A percentile compares a stretch with the other conserved stretches of the same genome.
Conservation (phyloP, 2,797 vertebrate genomes). For the Enteromius afrohamiltoni region DNA sequence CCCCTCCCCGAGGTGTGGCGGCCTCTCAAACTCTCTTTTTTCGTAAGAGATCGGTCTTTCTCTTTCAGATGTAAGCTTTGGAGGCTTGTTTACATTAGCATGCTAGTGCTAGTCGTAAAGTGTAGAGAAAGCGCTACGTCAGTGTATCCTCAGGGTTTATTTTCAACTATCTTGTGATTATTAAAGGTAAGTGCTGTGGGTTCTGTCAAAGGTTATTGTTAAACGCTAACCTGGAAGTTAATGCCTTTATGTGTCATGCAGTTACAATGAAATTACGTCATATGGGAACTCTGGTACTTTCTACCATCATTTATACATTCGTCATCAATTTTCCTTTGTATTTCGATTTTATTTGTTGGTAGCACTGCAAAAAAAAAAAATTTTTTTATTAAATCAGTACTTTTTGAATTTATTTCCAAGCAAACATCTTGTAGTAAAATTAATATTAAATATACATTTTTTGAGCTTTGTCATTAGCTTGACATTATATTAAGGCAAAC, state of each 20-base stretch:
- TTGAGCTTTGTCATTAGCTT: not conserved
- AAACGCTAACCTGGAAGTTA: not conserved
- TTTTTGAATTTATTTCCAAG: not conserved
- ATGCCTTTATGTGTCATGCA: not conserved
- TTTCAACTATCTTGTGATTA: constrained; percentile 3
- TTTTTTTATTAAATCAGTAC: not conserved
- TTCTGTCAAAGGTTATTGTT: not conserved
- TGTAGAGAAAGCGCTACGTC: not conserved
- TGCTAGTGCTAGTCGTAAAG: not conserved
- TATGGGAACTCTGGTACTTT: constrained; percentile 32
- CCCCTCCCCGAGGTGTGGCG: constrained; percentile 38
- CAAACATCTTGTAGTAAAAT: too few relatives aligned
- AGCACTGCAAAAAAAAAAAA: not conserved
- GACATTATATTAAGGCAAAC: not conserved
- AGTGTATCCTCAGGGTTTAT: not conserved
- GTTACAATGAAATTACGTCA: not conserved
- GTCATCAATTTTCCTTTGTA: not conserved
- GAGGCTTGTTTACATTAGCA: constrained; percentile 8
- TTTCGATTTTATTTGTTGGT: not conserved
- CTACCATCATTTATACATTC: not conserved
- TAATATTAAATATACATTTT: not conserved
- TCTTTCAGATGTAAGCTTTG: not conserved
- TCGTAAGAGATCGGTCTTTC: not conserved
- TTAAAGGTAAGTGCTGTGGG: constrained; percentile 28
- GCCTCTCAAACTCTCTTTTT: constrained; percentile 1